Evolutionary conservation across 1,140 invertebrate species (phyloP).

Genomic region (Neomicropteryx cornuta): DNA sequence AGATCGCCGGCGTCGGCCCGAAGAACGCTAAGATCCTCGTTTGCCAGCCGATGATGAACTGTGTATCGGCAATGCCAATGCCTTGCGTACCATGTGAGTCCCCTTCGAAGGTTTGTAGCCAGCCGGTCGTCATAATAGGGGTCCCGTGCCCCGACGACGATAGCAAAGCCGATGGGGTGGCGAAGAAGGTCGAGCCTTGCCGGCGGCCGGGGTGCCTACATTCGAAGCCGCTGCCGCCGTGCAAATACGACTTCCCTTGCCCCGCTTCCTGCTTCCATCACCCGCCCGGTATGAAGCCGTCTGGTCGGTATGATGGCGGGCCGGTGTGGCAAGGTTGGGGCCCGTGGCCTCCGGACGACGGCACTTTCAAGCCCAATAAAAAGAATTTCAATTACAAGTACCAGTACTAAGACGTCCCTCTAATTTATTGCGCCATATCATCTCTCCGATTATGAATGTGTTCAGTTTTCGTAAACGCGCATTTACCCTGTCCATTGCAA

Average conservation of each 20-base stretch:
- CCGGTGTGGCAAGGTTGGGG: no score
- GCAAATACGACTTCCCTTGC: slow-evolving; percentile 25
- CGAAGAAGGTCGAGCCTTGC: slow-evolving; percentile 20
- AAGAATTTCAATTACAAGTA: no score
- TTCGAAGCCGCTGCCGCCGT: slow-evolving; percentile 25
- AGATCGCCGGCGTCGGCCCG: not conserved
- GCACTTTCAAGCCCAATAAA: no score
- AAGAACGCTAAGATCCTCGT: not conserved
- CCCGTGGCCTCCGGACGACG: no score
- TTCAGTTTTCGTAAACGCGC: no score
- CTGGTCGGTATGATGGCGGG: slow-evolving; percentile 31
- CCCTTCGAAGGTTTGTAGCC: slow-evolving; percentile 13
- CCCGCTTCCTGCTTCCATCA: slow-evolving; percentile 28
- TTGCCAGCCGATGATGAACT: no score
- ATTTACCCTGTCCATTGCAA: no score
- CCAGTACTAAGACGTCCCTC: no score
- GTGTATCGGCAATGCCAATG: not conserved
- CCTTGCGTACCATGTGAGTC: not conserved
- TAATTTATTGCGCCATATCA: no score
- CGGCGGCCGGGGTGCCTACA: slow-evolving; percentile 25
- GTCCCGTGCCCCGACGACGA: slow-evolving; percentile 13
- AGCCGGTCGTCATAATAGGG: slow-evolving; percentile 12
- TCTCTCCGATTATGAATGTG: no score
- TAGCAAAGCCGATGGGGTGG: slow-evolving; percentile 6
- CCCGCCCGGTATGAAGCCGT: slow-evolving; percentile 27